Conservation (phyloP, 2,113 vertebrate species). For the Gallinago paraguaiae region DNA sequence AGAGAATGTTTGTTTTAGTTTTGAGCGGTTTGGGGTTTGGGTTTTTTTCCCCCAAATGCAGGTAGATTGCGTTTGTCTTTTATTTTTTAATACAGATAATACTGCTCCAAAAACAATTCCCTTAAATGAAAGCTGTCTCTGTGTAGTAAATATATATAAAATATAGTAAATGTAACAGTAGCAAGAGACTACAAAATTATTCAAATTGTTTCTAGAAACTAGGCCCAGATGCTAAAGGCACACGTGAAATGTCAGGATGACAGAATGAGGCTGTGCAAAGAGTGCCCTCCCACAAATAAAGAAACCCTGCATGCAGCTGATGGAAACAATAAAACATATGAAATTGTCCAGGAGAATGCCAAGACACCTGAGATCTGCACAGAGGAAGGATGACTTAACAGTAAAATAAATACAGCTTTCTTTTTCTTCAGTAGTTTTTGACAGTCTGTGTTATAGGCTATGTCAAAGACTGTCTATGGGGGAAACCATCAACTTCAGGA, state of each 20-base stretch:
- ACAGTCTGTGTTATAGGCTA: slow-evolving; percentile 25
- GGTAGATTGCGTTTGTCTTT: not conserved
- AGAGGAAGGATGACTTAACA: not conserved
- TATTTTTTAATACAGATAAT: not conserved
- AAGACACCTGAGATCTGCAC: not conserved
- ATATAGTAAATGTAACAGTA: not conserved
- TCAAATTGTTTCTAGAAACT: not conserved
- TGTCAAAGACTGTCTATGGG: slow-evolving; percentile 51
- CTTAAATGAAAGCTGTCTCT: not conserved
- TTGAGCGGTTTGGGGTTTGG: accelerated
- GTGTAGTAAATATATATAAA: not conserved
- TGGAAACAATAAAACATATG: not conserved
- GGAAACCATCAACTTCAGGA: slow-evolving; percentile 28
- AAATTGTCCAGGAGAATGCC: not conserved
- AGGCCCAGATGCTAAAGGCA: not conserved
- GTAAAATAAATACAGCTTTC: slow-evolving; percentile 38
- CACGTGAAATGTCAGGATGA: not conserved
- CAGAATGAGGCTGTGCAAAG: not conserved
- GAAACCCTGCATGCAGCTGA: not conserved
- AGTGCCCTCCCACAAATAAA: not conserved
- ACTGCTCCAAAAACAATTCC: not conserved
- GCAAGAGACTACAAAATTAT: not conserved
- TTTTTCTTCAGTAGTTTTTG: not conserved
- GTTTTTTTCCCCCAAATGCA: not conserved
- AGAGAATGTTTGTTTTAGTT: not conserved